phyloP scores from a whole-genome alignment of 2,113 vertebrate species.

The Gavialis gangeticus region DNA sequence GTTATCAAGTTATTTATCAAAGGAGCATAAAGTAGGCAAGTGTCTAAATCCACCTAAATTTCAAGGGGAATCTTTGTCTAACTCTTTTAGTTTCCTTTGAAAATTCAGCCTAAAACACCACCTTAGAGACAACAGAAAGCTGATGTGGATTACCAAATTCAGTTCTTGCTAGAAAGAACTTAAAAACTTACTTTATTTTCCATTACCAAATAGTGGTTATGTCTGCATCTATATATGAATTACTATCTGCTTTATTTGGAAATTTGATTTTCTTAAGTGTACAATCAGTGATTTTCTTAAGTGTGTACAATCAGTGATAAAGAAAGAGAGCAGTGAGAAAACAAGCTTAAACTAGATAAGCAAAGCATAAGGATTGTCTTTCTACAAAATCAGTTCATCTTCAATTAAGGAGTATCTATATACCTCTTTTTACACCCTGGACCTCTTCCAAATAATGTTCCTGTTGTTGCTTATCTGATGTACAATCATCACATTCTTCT shows the following conservation, averaged over 20 bases:
- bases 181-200: neutral
- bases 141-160: neutral
- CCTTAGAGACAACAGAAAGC: neutral
- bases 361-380: neutral
- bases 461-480: neutral
- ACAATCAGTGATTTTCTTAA: neutral
- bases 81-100: neutral
- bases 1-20: neutral
- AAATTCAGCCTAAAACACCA: neutral
- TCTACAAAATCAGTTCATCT: neutral
- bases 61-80: neutral
- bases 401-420: neutral
- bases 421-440: neutral
- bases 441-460: neutral
- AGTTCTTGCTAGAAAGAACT: neutral
- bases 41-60: neutral
- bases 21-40: neutral
- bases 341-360: neutral
- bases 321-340: neutral
- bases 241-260: neutral
- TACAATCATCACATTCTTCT: neutral
- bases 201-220: neutral
- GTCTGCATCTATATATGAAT: neutral
- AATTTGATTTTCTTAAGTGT: neutral
- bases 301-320: neutral